These are phyloP conservation scores for Catostomus latipinnis DNA, from an alignment of 2,797 vertebrate species.

Conservation along the genomic window DNA sequence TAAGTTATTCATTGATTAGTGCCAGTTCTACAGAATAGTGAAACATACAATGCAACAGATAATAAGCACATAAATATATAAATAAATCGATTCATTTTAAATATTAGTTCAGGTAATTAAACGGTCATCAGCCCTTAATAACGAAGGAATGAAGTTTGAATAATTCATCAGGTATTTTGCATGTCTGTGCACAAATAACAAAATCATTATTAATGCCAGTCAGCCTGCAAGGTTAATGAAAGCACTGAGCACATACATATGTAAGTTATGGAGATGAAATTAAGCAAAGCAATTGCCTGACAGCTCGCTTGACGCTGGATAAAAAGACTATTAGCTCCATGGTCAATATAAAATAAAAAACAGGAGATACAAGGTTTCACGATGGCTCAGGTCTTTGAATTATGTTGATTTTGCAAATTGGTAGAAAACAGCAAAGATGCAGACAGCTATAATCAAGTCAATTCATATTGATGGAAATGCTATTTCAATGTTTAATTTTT, in stretches of 20 bases:
- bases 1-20: neutral
- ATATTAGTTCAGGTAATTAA: slow-evolving; percentile 60
- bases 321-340: slow-evolving; percentile 45
- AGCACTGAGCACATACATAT: slow-evolving; percentile 55
- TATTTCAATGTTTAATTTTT: slow-evolving; percentile 19
- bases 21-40: neutral
- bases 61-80: slow-evolving; percentile 19
- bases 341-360: slow-evolving; percentile 30
- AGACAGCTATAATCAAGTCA: slow-evolving; percentile 26
- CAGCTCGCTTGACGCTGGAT: slow-evolving; percentile 42
- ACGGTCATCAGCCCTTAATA: slow-evolving; percentile 54
- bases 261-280: slow-evolving; percentile 62
- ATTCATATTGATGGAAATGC: slow-evolving; percentile 25
- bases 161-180: slow-evolving; percentile 59
- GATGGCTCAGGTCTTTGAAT: slow-evolving; percentile 20
- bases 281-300: slow-evolving; percentile 57
- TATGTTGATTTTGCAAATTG: slow-evolving; percentile 41
- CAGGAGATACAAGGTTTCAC: slow-evolving; percentile 39
- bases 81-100: slow-evolving; percentile 45
- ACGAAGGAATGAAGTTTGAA: slow-evolving; percentile 50
- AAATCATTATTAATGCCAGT: slow-evolving; percentile 56
- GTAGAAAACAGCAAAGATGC: slow-evolving; percentile 7
- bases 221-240: slow-evolving; percentile 60
- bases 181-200: slow-evolving; percentile 56
- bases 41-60: neutral